phyloP scores from a whole-genome alignment of 2,797 vertebrate genomes.

The Chromis chromis region DNA sequence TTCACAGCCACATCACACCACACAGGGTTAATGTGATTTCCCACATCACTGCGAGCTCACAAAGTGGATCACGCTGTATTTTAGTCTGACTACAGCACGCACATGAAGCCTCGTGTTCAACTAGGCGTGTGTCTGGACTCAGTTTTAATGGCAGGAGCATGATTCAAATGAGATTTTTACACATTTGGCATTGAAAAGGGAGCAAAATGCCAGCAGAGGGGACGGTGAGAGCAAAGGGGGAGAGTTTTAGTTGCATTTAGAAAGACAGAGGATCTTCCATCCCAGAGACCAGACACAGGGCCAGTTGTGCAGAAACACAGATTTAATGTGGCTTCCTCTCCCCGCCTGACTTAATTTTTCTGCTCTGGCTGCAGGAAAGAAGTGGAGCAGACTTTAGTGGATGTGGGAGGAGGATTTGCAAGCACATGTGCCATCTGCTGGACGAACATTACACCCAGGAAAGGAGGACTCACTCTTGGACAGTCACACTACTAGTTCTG shows the following conservation, averaged over 20 bases:
- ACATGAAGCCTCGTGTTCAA: slow-evolving; percentile 13
- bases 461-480: slow-evolving; percentile 23
- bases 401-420: slow-evolving; percentile 53
- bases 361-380: slow-evolving; percentile 75
- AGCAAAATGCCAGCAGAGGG: not conserved
- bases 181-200: not conserved
- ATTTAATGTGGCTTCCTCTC: slow-evolving; percentile 90
- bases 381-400: slow-evolving; percentile 62
- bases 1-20: slow-evolving; percentile 54
- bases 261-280: slow-evolving; percentile 72
- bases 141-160: slow-evolving; percentile 1
- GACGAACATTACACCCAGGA: slow-evolving; percentile 9
- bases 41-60: slow-evolving; percentile 56
- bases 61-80: slow-evolving; percentile 69
- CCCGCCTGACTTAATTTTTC: slow-evolving; percentile 88
- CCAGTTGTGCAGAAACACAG: slow-evolving; percentile 90
- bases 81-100: slow-evolving; percentile 38
- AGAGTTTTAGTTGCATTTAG: slow-evolving; percentile 58
- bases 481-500: slow-evolving; percentile 31
- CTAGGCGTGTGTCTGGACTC: not conserved
- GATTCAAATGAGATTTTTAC: slow-evolving; percentile 1
- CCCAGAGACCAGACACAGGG: slow-evolving; percentile 83
- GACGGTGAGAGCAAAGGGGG: not conserved
- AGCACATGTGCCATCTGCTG: slow-evolving; percentile 75
- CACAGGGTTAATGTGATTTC: slow-evolving; percentile 67